A percentile compares a stretch with the other conserved stretches of the same genome.
These are phyloP conservation scores for Eremophila alpestris DNA, from an alignment of 2,797 vertebrate genomes.

Conservation along the genomic window DNA sequence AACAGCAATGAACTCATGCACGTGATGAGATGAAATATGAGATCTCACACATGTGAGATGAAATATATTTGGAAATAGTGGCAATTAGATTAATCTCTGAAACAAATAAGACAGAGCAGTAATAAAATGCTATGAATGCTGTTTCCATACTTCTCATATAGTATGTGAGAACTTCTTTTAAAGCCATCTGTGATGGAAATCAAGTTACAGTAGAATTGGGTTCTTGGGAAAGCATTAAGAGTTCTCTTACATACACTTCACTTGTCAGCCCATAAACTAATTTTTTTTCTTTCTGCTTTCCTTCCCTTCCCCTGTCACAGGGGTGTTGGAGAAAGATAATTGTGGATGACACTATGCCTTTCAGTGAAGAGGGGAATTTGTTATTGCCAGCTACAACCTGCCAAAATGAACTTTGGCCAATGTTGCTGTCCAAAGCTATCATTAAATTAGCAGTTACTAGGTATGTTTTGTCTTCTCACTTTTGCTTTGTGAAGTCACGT, in stretches of 20 bases:
- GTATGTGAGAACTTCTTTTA: conserved; percentile 1
- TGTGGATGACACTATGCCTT: conserved; percentile 91
- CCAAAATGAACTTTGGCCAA: conserved; percentile 91
- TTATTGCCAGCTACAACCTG: conserved; percentile 86
- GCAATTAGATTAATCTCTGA: background rate
- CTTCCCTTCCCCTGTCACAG: conserved; percentile 66
- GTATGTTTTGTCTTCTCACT: conserved; percentile 77
- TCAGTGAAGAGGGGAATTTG: conserved; percentile 85
- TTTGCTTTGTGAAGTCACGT: background rate
- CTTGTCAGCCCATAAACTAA: background rate
- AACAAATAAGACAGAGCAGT: background rate
- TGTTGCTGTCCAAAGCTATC: conserved; percentile 92
- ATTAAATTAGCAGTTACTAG: conserved; percentile 89
- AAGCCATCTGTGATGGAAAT: conserved; percentile 12
- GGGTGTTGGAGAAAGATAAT: conserved; percentile 93
- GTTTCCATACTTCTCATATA: background rate
- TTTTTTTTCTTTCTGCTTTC: background rate
- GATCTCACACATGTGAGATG: background rate
- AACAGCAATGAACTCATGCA: background rate
- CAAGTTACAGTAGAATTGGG: background rate
- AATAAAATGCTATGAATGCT: background rate
- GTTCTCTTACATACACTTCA: conserved; percentile 9
- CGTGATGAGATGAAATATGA: no score
- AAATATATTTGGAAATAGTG: background rate
- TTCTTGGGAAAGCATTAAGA: background rate